Conservation (phyloP, 2,797 vertebrate genomes). For the Avahi laniger region DNA sequence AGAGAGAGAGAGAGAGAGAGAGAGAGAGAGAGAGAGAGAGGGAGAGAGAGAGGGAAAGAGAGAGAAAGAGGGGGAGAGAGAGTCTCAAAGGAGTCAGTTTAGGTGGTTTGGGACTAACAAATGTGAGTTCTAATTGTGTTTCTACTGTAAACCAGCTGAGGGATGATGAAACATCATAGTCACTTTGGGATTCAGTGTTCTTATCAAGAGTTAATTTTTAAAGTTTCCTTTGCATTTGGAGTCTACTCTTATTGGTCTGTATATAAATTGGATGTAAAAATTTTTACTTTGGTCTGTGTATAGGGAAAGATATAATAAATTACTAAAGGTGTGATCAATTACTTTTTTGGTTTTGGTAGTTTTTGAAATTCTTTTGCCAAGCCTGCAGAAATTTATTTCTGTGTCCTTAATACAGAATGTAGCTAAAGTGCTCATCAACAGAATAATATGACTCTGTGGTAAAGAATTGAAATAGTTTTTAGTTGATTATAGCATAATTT, state of each 20-base stretch:
- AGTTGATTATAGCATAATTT: not conserved
- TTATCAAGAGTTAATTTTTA: conserved; percentile 11
- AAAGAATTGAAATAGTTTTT: not conserved
- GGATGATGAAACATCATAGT: not conserved
- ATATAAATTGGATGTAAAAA: not conserved
- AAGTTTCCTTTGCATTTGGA: not conserved
- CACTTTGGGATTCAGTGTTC: not conserved
- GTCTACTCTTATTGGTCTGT: not conserved
- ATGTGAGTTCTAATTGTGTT: not conserved
- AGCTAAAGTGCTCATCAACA: not conserved
- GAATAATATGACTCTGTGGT: not conserved
- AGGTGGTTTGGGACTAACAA: not conserved
- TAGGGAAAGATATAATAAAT: conserved; percentile 12
- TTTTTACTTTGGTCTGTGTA: not conserved
- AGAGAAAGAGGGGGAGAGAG: too few species aligned
- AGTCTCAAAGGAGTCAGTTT: not conserved
- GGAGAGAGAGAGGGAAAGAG: rapidly evolving
- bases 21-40: rapidly evolving
- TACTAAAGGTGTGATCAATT: not conserved
- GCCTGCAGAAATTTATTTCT: not conserved
- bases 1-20: rapidly evolving
- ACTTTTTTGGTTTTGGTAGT: not conserved
- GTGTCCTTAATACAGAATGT: not conserved
- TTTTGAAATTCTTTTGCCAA: conserved; percentile 11
- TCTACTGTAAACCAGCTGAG: not conserved